These are phyloP conservation scores for Urocitellus parryii DNA, from an alignment of 2,113 vertebrate genomes.

Conservation along the genomic window DNA sequence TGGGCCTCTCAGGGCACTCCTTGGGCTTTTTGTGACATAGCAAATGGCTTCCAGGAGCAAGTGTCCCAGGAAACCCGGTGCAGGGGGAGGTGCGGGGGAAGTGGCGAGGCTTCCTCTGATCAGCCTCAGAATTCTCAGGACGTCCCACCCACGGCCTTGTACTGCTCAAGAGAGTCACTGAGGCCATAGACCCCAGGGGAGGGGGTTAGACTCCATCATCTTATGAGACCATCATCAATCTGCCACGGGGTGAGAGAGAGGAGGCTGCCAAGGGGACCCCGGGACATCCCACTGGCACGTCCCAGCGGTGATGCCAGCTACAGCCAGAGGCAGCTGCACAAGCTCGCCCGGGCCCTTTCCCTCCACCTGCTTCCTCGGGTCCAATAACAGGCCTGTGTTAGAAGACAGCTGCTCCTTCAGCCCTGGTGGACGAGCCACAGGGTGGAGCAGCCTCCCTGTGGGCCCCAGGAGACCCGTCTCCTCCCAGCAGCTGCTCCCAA, in stretches of 20 bases:
- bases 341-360: background rate
- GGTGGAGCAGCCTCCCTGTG: background rate
- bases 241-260: background rate
- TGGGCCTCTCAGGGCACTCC: rapidly evolving
- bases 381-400: background rate
- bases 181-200: no score
- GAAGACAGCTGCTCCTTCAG: background rate
- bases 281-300: background rate
- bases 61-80: background rate
- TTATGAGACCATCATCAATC: background rate
- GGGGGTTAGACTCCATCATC: background rate
- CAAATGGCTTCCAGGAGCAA: background rate
- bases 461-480: background rate
- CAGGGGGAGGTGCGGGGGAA: no score
- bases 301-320: background rate
- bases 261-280: background rate
- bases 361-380: background rate
- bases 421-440: background rate
- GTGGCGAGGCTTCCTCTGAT: background rate
- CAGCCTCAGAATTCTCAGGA: background rate
- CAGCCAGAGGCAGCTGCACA: background rate
- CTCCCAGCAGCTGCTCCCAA: background rate
- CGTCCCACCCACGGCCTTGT: rapidly evolving
- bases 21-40: background rate
- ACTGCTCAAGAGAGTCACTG: background rate